Base-by-base conservation (phyloP, 2,113 vertebrate species). In the Corythornis vintsioides region DNA sequence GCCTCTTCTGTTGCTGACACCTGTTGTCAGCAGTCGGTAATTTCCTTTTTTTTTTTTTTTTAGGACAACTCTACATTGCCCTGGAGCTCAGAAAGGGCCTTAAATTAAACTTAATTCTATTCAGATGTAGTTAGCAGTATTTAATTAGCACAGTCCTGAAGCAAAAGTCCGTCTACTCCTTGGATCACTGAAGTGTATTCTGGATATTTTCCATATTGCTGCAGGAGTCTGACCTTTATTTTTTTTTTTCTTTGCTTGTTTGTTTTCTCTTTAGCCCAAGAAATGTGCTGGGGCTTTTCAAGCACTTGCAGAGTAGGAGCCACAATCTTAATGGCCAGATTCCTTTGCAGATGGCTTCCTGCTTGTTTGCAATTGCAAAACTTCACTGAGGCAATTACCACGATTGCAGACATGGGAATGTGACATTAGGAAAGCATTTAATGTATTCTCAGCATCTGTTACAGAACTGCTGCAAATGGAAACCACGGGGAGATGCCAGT, bases 371-470 rank as follows among this genome's bases (percentile, higher is more conserved):
- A 92, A 73, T 94, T 94, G 95, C 95, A 95, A 94, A 92, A 93
- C 65, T 86, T 91, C 86, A 47, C 86, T 55, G 83, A 92, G 81
- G 90, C 74, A 90, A 96, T 94, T 94, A 85, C 71, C 59, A 21
- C 83, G 67, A 95, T 87, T 95, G 90, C 90, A 92, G 96, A 87
- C 90, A 59, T 59, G 96, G 93, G 94, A 92, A 96, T 96, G 92
- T 79, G 94, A 95, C 92, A 93, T 94, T 93, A 96, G 89, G 95
- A 95, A 95, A 94, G 67, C 93, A 94, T 93, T 94, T 94, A 79
- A 83, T 89, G 78, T 92, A 90, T 93, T 89, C 92, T 82, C 92
- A 95, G 81, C 92, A 87, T 96, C 95, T 96, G 93, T 95, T 93
- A 78, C 80, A 81, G 70, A 65, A 53, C 86, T 78, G 77, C 92